Percentiles rank a stretch among this genome's conserved stretches.
Conservation (phyloP, 2,888 invertebrate species). For the Frankliniella fusca region DNA sequence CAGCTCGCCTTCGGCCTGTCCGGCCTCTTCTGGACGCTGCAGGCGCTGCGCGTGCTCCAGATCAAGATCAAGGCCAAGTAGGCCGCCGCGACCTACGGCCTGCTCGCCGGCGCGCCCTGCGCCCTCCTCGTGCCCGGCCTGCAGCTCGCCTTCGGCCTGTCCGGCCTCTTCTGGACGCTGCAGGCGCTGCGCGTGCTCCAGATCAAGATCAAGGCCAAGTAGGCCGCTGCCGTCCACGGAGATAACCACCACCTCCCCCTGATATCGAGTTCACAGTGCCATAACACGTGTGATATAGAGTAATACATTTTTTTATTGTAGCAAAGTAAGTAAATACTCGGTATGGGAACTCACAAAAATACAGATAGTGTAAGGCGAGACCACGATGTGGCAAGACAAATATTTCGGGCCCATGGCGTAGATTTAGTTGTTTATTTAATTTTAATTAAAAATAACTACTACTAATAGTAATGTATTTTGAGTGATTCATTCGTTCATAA, state of each 20-base stretch:
- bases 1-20: slow-evolving; percentile 59
- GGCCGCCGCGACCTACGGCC: slow-evolving; percentile 29
- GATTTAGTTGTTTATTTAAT: too few relatives aligned
- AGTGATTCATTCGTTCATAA: not conserved
- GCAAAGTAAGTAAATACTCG: too few relatives aligned
- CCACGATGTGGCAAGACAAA: too few relatives aligned
- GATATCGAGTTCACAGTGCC: slow-evolving; percentile 1
- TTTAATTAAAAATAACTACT: too few relatives aligned
- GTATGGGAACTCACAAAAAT: too few relatives aligned
- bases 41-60: slow-evolving; percentile 56
- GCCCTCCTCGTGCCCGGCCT: slow-evolving; percentile 48
- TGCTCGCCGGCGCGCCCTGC: slow-evolving; percentile 44
- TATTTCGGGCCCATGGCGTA: too few relatives aligned
- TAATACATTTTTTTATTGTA: too few relatives aligned
- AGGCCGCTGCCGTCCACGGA: not conserved
- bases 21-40: slow-evolving; percentile 62
- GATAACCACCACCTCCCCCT: not conserved
- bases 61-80: slow-evolving; percentile 48
- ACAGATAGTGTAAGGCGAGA: too few relatives aligned
- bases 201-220: slow-evolving; percentile 48
- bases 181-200: slow-evolving; percentile 57
- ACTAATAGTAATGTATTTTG: too few relatives aligned
- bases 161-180: slow-evolving; percentile 62
- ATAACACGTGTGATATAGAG: not conserved
- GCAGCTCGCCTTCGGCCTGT: slow-evolving; percentile 57